These are phyloP conservation scores for Zaprionus ornatus DNA, from an alignment of 1,140 invertebrate species.

Conservation along the genomic window DNA sequence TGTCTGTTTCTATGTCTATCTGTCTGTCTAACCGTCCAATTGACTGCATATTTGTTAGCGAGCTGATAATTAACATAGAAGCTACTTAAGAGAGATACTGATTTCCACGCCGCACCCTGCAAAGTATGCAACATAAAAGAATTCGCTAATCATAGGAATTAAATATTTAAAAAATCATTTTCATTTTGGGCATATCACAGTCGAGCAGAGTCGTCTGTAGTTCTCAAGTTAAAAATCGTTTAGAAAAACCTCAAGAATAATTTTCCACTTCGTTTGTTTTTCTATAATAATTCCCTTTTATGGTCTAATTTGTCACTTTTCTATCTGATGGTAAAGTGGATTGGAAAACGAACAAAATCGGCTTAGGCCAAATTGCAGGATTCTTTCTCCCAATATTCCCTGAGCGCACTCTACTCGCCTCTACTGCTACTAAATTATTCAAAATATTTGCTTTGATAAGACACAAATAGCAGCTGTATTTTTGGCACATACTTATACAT, in stretches of 20 bases:
- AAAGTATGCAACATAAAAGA: no score
- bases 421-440: neutral
- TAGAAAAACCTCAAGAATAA: neutral
- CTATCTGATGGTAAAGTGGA: neutral
- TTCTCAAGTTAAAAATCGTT: no score
- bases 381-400: neutral
- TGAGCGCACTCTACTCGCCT: neutral
- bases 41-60: no score
- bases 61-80: no score
- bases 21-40: no score
- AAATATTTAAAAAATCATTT: no score
- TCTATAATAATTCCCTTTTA: neutral
- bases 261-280: neutral
- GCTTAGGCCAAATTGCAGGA: neutral
- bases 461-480: slow-evolving; percentile 5
- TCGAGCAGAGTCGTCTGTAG: no score
- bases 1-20: no score
- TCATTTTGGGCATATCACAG: no score
- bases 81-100: no score
- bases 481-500: neutral
- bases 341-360: neutral
- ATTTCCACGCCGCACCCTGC: no score
- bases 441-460: slow-evolving; percentile 6
- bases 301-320: neutral
- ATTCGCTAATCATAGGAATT: no score